phyloP scores from a whole-genome alignment of 1,140 invertebrate genomes.

The Drosophila pandora region DNA sequence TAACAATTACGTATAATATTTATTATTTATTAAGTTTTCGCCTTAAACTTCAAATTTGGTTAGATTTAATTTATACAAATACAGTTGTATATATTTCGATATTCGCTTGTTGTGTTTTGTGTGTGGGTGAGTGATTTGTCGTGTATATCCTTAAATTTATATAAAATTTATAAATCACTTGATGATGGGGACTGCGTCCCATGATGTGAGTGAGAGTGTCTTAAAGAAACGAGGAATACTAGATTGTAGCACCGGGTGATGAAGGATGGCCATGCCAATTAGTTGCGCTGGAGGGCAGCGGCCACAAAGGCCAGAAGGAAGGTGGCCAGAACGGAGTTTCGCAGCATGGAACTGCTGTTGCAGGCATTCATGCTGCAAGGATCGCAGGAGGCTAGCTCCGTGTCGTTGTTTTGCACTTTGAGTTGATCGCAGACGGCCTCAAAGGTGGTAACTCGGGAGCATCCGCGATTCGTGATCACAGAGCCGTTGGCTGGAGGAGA shows the following conservation, averaged over 20 bases:
- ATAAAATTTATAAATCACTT: conserved; percentile 43
- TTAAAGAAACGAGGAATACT: conserved; percentile 63
- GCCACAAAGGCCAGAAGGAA: conserved; percentile 59
- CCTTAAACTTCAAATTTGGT: conserved; percentile 58
- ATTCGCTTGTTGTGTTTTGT: conserved; percentile 15
- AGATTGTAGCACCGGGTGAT: conserved; percentile 61
- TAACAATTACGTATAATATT: conserved; percentile 44
- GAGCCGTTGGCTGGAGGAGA: conserved; percentile 44
- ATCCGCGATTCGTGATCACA: conserved; percentile 56
- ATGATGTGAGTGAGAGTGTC: conserved; percentile 18
- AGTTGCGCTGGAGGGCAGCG: conserved; percentile 53
- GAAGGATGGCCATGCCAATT: conserved; percentile 3
- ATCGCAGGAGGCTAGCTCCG: conserved; percentile 47
- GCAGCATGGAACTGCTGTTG: conserved; percentile 49
- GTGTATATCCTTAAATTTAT: conserved; percentile 31
- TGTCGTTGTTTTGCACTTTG: conserved; percentile 25
- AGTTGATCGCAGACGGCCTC: conserved; percentile 60
- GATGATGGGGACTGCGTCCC: conserved; percentile 9
- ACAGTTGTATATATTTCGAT: conserved; percentile 52
- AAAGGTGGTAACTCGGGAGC: conserved; percentile 58
- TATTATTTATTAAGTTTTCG: conserved; percentile 60
- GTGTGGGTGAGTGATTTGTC: conserved; percentile 2
- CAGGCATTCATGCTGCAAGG: conserved; percentile 71
- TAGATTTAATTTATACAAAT: conserved; percentile 48
- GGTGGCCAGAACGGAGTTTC: conserved; percentile 49